Base-by-base conservation (phyloP, 2,113 vertebrate species). In the Clarias batrachus region DNA sequence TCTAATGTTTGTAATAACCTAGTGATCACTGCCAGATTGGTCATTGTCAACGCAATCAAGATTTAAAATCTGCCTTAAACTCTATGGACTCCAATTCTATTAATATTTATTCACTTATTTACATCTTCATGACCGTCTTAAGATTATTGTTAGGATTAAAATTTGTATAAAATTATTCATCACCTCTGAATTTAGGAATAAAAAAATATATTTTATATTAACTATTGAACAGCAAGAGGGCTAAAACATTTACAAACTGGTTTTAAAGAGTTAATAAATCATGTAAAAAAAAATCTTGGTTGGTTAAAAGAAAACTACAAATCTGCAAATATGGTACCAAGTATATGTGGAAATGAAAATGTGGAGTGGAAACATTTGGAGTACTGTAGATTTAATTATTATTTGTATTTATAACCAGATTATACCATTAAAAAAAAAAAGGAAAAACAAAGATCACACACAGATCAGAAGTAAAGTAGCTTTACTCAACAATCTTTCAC, bases 401-500 rank as follows among this genome's bases (percentile, higher is more conserved):
- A 17, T 33, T 37, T 37, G 1, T 11, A 37, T 37, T 37, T 21
- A 37, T 71, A 19, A 37, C 10, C 30, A 37, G 30, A 33, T 57
- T 37, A 23, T 17, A 37, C 27, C 13, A 16, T 17, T 16, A 16
- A 19, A 17, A 80, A 33, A 23, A 48, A 48, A 59, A 80, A 48
- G 2, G 1, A 68, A 37, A 23, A 16, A 65, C 1, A 21, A 10
- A 54, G 21, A 23, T 9, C 52, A 37, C 4, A 59, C 19, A 12
- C 63, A 59, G 19, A 57, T 68, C 4, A 73, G 54, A 37, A 23
- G 23, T 59, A 84, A 73, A 73, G n/a, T n/a, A 37, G 19, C 30
- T 84, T 73, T 59, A 84, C 68, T 84, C 11, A 84, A 84, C 37
- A 16, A 30, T 54, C 48, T 13, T 33, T 57, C 57, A 57, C 23